Conservation (phyloP, 2,113 vertebrate species). For the Callocephalon fimbriatum region DNA sequence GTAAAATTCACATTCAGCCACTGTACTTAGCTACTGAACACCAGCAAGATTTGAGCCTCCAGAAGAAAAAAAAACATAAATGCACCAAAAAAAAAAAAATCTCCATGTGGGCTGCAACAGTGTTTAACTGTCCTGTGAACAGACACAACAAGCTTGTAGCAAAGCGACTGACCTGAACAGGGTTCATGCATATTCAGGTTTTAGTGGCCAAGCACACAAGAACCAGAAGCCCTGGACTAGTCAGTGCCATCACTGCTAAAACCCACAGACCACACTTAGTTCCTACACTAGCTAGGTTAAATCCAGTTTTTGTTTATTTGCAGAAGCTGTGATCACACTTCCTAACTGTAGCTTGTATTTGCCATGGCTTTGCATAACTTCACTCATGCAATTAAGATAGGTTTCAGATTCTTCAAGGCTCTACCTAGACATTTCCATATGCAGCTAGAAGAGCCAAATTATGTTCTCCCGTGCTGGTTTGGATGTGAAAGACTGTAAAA, state of each 20-base stretch:
- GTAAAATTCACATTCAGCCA: neutral
- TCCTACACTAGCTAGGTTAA: neutral
- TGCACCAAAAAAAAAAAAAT: neutral
- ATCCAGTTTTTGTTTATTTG: neutral
- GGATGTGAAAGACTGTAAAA: neutral
- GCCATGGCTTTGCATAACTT: neutral
- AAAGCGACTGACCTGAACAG: accelerated
- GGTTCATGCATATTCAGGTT: neutral
- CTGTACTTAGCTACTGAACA: neutral
- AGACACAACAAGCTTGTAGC: neutral
- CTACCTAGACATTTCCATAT: neutral
- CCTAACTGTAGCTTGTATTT: neutral
- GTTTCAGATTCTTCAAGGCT: neutral
- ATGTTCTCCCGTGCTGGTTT: neutral
- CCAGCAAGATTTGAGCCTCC: neutral
- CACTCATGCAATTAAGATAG: neutral
- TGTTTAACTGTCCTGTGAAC: neutral
- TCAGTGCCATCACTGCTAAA: neutral
- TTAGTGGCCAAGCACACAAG: neutral
- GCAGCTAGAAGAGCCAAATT: neutral
- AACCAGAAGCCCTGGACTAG: neutral
- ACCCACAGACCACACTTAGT: neutral
- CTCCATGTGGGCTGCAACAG: neutral
- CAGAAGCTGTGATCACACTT: neutral
- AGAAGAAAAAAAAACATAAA: neutral